Base-by-base conservation (phyloP, 2,888 invertebrate species). In the Bedellia somnulentella region DNA sequence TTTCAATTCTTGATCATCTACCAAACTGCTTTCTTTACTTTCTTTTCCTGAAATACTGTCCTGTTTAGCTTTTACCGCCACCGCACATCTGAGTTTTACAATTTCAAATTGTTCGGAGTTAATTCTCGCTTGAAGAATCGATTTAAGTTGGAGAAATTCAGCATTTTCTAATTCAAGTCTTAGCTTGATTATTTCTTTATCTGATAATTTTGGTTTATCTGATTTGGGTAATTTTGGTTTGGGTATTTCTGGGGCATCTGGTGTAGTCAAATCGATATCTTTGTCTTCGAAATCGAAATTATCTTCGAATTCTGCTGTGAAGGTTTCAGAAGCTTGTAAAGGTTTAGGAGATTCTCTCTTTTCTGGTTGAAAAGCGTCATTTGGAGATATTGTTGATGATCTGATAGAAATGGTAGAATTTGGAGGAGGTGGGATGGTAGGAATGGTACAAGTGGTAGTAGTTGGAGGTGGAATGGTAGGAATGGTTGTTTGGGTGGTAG, bases 61-160 rank as follows among this genome's bases (percentile, higher is more conserved):
- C 34, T 70, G 73, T 36, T 78, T 77, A 39, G 59, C 71, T 35
- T 77, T 78, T 33, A 77, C 51, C 4, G 76, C 62, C 11, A 78
- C 64, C 36, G 80, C 64, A 44, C 80, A 79, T 35, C 80, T 78
- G 10, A 87, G 59, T 37, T 79, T 80, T 14, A 83, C 80, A 9
- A 89, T 83, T 66, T 89, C 88, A 23, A 82, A 81, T 42, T 81
- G 83, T 58, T 90, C 90, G 0, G 80, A 79, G 46, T 83, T 81
- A 31, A 90, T 87, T 47, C 85, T 82, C 1, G 81, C 80, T 48
- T 83, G 82, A 8, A 90, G 57, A 27, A 83, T 71, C 1, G 82
- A 80, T 39, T 87, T 86, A 44, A 90, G 71, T 37, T 82, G 82
- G 15, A 86, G 53, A 36, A 85, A 71, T 41, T 83, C 82, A 2